phyloP scores from a whole-genome alignment of 2,888 invertebrate species.

The Cheilosia urbana region DNA sequence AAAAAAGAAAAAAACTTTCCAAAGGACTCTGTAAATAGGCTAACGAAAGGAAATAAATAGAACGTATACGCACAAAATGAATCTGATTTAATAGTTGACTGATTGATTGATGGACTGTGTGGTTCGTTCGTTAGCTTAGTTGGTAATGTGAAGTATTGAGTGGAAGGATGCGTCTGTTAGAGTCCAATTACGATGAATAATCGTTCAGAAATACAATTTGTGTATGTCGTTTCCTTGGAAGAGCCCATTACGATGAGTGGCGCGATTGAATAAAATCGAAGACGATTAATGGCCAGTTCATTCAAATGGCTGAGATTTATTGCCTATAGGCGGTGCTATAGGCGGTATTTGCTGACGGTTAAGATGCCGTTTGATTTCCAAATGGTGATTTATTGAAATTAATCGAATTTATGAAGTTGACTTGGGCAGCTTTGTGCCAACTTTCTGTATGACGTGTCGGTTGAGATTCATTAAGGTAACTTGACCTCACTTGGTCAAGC shows the following conservation, averaged over 20 bases:
- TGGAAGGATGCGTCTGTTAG: slow-evolving; percentile 49
- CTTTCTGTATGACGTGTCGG: no score
- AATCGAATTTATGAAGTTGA: background rate
- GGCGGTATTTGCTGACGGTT: background rate
- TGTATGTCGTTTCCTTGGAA: slow-evolving; percentile 7
- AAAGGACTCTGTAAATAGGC: slow-evolving; percentile 26
- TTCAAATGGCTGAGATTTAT: slow-evolving; percentile 67
- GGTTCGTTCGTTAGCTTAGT: slow-evolving; percentile 47
- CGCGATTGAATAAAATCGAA: slow-evolving; percentile 37
- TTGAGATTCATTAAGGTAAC: no score
- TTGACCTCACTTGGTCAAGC: no score
- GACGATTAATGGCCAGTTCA: slow-evolving; percentile 65
- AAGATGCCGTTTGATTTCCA: slow-evolving; percentile 11
- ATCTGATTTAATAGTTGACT: slow-evolving; percentile 74
- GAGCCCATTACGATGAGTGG: background rate
- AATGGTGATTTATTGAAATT: background rate
- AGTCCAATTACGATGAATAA: slow-evolving; percentile 73
- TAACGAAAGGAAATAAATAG: slow-evolving; percentile 35
- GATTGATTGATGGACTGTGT: slow-evolving; percentile 57
- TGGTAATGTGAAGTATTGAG: slow-evolving; percentile 36
- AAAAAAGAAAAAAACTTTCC: background rate
- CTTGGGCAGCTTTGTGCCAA: background rate
- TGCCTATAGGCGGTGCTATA: background rate
- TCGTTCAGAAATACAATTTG: slow-evolving; percentile 61
- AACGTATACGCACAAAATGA: slow-evolving; percentile 32